Percentiles rank a stretch among this genome's conserved stretches.
Conservation (phyloP, 2,113 vertebrate genomes). For the Serinus canaria region DNA sequence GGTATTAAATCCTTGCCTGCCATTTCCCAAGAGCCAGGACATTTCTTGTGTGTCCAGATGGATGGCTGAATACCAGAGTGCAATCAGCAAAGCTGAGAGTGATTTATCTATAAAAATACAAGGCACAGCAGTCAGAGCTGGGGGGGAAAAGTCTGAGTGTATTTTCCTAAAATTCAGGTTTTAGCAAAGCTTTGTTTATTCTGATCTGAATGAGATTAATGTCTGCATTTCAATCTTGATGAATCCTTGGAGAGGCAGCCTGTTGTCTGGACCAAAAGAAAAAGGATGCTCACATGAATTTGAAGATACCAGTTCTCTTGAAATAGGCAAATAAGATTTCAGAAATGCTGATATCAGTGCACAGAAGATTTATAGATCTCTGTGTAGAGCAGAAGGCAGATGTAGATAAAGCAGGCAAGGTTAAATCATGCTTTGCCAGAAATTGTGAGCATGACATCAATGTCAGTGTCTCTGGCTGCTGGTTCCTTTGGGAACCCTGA, state of each 20-base stretch:
- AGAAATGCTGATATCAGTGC: neutral
- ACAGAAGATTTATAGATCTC: constrained; percentile 8
- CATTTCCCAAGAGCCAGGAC: neutral
- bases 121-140: neutral
- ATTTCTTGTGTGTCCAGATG: neutral
- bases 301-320: neutral
- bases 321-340: neutral
- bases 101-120: neutral
- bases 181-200: neutral
- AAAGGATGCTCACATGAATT: neutral
- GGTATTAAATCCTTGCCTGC: neutral
- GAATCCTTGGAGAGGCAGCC: neutral
- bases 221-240: neutral
- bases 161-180: neutral
- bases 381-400: neutral
- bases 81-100: neutral
- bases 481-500: neutral
- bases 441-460: neutral
- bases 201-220: neutral
- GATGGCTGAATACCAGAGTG: neutral
- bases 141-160: neutral
- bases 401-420: neutral
- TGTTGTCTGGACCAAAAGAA: neutral
- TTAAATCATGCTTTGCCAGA: neutral
- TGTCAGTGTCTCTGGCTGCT: neutral